Evolutionary conservation across 2,113 vertebrate genomes (phyloP).

Genomic region (Cyprinodon tularosa): DNA sequence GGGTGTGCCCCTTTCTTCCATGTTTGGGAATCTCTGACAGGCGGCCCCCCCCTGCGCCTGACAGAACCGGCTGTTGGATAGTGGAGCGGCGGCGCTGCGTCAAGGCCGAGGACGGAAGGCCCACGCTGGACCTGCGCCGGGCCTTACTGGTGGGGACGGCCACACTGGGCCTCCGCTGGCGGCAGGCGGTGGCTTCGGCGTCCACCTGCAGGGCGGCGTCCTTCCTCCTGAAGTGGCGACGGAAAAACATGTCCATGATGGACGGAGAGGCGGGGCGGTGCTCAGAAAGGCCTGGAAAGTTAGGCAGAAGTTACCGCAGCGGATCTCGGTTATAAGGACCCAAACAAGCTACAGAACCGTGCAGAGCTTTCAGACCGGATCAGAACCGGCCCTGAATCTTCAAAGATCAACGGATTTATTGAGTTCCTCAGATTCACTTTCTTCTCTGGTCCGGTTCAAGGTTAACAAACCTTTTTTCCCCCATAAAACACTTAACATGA

Average conservation of each 20-base stretch:
- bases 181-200: slow-evolving; percentile 1
- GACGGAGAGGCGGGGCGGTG: neutral
- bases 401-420: too few species aligned
- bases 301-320: slow-evolving; percentile 8
- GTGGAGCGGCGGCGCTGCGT: slow-evolving; percentile 81
- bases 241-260: slow-evolving; percentile 92
- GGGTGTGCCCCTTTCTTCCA: slow-evolving; percentile 23
- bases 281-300: slow-evolving; percentile 32
- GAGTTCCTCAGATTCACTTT: too few species aligned
- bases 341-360: neutral
- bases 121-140: slow-evolving; percentile 83
- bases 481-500: too few species aligned
- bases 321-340: neutral
- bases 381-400: neutral
- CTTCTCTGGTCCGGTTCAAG: too few species aligned
- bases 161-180: slow-evolving; percentile 68
- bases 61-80: slow-evolving; percentile 42
- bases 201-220: slow-evolving; percentile 24
- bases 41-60: slow-evolving; percentile 16
- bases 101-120: slow-evolving; percentile 82
- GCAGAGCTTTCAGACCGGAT: slow-evolving; percentile 5
- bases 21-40: neutral
- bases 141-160: slow-evolving; percentile 86
- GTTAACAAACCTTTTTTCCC: too few species aligned
- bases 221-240: slow-evolving; percentile 88